A percentile compares a stretch with the other conserved stretches of the same genome.
Evolutionary conservation across 2,888 invertebrate species (phyloP).

Genomic region (Amiota minor): DNA sequence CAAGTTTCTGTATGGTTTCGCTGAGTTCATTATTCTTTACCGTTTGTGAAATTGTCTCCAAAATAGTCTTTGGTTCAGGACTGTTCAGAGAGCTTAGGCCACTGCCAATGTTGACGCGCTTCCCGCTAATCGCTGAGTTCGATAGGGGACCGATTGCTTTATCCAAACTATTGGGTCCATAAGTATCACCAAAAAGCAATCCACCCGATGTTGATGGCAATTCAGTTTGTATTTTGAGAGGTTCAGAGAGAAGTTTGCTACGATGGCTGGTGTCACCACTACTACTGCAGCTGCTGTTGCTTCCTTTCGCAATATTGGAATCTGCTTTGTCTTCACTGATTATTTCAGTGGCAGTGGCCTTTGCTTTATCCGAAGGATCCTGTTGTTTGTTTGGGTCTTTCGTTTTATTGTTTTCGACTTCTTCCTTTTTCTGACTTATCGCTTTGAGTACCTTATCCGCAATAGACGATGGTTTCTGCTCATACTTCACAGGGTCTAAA

Average conservation of each 20-base stretch:
- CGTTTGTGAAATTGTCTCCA: constrained; percentile 65
- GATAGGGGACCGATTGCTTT: constrained; percentile 33
- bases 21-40: constrained; percentile 77
- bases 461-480: constrained; percentile 76
- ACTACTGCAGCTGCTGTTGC: constrained; percentile 35
- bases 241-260: constrained; percentile 55
- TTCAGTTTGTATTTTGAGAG: constrained; percentile 67
- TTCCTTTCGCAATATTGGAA: neutral
- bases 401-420: constrained; percentile 73
- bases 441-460: constrained; percentile 79
- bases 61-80: constrained; percentile 70
- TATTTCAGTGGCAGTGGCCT: neutral
- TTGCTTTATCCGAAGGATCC: constrained; percentile 54
- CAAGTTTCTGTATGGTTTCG: constrained; percentile 79
- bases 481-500: constrained; percentile 69
- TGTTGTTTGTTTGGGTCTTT: constrained; percentile 69
- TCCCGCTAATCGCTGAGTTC: constrained; percentile 38
- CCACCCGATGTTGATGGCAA: constrained; percentile 32
- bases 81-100: constrained; percentile 54
- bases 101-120: constrained; percentile 41
- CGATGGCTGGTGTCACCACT: constrained; percentile 40
- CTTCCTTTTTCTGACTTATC: constrained; percentile 76
- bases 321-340: neutral
- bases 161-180: constrained; percentile 38
- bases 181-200: constrained; percentile 47